Conservation (phyloP, 2,113 vertebrate species). For the Rhea americana region DNA sequence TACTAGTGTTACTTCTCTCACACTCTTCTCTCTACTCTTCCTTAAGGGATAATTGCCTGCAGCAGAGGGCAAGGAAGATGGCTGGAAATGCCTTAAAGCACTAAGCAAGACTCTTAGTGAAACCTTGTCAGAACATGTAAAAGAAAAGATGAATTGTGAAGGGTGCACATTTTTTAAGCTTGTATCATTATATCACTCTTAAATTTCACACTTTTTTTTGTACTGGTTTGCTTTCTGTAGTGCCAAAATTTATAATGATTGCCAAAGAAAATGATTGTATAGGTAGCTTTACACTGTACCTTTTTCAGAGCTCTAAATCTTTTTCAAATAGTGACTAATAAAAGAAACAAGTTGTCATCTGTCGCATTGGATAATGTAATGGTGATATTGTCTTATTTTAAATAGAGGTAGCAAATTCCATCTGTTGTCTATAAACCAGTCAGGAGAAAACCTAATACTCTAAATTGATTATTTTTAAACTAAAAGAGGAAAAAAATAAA, state of each 20-base stretch:
- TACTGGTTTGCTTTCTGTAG: background rate
- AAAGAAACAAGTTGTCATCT: background rate
- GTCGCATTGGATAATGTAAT: background rate
- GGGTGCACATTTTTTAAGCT: background rate
- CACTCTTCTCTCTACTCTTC: background rate
- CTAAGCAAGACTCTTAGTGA: background rate
- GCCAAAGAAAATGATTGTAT: background rate
- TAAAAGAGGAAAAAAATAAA: background rate
- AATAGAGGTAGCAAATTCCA: background rate
- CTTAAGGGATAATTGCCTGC: background rate
- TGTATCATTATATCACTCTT: background rate
- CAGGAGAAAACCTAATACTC: background rate
- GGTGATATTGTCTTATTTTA: background rate
- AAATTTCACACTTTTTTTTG: background rate
- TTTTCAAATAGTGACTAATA: background rate
- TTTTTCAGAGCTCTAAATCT: background rate
- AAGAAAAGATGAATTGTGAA: background rate
- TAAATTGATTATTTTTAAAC: background rate
- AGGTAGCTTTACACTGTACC: background rate
- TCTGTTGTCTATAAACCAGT: background rate
- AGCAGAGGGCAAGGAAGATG: background rate
- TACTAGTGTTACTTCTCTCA: background rate
- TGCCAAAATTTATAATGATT: background rate
- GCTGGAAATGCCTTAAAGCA: background rate
- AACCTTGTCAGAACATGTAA: background rate